phyloP scores from a whole-genome alignment of 2,888 invertebrate species.

The Elysia crispata region DNA sequence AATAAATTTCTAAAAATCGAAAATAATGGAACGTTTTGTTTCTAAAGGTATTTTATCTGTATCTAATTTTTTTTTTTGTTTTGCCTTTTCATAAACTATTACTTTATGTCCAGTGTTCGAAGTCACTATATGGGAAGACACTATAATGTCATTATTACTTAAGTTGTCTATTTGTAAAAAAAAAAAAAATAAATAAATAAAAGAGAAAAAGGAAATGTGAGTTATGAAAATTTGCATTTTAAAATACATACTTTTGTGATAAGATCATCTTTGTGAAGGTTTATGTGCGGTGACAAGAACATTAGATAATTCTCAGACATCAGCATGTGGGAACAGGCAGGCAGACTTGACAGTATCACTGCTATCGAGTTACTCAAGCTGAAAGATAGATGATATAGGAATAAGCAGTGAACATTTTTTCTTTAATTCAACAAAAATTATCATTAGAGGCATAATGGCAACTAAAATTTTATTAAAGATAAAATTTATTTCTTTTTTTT shows the following conservation, averaged over 20 bases:
- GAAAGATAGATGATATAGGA: no score
- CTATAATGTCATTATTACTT: neutral
- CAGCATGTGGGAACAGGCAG: conserved; percentile 41
- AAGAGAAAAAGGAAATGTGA: neutral
- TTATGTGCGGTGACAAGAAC: conserved; percentile 35
- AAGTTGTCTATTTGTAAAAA: neutral
- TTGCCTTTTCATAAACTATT: neutral
- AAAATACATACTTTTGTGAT: conserved; percentile 38
- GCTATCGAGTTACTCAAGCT: conserved; percentile 25
- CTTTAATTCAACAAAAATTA: no score
- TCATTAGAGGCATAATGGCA: no score
- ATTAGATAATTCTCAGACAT: conserved; percentile 31
- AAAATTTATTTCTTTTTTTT: no score
- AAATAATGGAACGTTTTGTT: no score
- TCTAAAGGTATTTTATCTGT: no score
- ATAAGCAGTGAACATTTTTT: no score
- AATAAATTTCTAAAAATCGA: no score
- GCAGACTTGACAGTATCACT: conserved; percentile 26
- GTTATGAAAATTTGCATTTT: no score
- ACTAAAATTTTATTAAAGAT: no score
- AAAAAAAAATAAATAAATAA: neutral
- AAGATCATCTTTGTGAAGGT: conserved; percentile 44
- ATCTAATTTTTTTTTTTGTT: neutral
- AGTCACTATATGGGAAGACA: neutral
- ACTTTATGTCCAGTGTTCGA: neutral